Percentiles rank a stretch among this genome's conserved stretches.
phyloP scores from a whole-genome alignment of 2,888 invertebrate species.

The Drosophila hamatofila region DNA sequence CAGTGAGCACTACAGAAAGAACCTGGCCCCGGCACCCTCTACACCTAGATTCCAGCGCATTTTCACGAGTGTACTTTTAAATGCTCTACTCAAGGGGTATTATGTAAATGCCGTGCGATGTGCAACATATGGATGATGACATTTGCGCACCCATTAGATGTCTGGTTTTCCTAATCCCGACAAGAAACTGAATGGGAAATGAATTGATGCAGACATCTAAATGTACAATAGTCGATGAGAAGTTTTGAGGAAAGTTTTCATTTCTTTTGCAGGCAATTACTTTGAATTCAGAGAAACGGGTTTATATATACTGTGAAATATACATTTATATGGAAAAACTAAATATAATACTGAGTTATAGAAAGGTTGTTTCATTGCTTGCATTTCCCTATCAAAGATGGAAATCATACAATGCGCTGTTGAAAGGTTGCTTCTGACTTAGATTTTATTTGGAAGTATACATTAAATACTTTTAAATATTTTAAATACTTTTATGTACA shows the following conservation, averaged over 20 bases:
- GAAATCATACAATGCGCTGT: no score
- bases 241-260: background rate
- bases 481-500: no score
- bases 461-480: no score
- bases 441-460: no score
- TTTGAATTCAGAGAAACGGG: background rate
- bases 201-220: background rate
- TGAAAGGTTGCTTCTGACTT: background rate
- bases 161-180: background rate
- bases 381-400: background rate
- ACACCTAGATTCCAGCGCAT: conserved; percentile 20
- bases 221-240: background rate
- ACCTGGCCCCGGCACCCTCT: conserved; percentile 21
- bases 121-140: conserved; percentile 3
- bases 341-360: background rate
- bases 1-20: conserved; percentile 14
- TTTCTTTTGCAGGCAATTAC: background rate
- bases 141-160: conserved; percentile 6
- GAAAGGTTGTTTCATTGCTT: background rate
- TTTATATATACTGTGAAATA: background rate
- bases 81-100: conserved; percentile 19
- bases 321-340: background rate
- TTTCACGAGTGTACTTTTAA: conserved; percentile 34
- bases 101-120: conserved; percentile 1
- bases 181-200: background rate